These are phyloP conservation scores for Cyclina sinensis DNA, from an alignment of 1,140 invertebrate species.

Conservation along the genomic window DNA sequence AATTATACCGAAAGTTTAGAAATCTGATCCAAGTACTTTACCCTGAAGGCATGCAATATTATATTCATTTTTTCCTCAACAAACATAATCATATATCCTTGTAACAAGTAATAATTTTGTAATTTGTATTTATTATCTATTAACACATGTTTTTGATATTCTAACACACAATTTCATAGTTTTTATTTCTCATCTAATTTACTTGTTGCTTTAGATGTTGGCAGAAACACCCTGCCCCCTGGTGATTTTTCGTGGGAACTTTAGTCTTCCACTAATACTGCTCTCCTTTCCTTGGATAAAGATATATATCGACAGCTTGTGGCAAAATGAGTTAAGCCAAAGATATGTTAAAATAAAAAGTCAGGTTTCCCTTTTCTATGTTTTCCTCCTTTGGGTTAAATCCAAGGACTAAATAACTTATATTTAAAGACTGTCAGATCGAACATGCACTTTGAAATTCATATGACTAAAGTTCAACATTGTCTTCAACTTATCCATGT, in stretches of 20 bases:
- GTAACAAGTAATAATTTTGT: not conserved
- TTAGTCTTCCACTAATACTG: not conserved
- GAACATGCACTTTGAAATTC: too few species aligned
- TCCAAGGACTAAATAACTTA: too few species aligned
- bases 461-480: too few species aligned
- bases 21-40: too few species aligned
- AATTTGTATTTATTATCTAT: conserved; percentile 54
- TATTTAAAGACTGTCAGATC: too few species aligned
- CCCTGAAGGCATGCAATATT: not conserved
- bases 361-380: too few species aligned
- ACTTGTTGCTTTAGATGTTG: conserved; percentile 44
- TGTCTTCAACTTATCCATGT: too few species aligned
- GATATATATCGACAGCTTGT: too few species aligned
- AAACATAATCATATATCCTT: not conserved
- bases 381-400: too few species aligned
- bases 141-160: conserved; percentile 53
- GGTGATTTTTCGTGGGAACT: conserved; percentile 33
- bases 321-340: not conserved
- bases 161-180: not conserved
- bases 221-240: conserved; percentile 28
- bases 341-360: too few species aligned
- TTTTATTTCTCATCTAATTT: conserved; percentile 39
- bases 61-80: not conserved
- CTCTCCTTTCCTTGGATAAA: not conserved
- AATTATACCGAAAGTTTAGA: too few species aligned